These are phyloP conservation scores for Heteronetta atricapilla DNA, from an alignment of 2,113 vertebrate species.

Conservation along the genomic window DNA sequence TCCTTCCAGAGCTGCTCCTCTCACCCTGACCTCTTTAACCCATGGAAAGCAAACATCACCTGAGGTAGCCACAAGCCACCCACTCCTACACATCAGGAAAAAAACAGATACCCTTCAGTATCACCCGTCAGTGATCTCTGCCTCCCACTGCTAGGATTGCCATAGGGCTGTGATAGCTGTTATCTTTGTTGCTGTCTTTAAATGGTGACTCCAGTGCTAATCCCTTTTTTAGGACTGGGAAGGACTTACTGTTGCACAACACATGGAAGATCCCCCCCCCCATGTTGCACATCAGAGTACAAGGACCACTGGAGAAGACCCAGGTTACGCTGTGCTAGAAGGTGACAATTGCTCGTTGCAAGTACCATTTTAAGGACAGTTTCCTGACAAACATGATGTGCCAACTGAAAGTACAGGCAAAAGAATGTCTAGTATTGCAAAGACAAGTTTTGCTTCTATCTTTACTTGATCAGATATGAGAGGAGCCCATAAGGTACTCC, in stretches of 20 bases:
- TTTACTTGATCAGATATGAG: constrained; percentile 11
- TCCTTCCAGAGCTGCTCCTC: not conserved
- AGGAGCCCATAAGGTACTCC: not conserved
- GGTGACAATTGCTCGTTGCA: not conserved
- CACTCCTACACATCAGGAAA: not conserved
- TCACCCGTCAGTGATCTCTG: not conserved
- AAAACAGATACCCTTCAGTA: not conserved
- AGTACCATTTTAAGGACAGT: not conserved
- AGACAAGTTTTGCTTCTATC: not conserved
- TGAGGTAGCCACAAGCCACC: not conserved
- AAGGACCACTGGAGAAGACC: not conserved
- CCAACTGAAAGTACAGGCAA: not conserved
- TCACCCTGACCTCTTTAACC: not conserved
- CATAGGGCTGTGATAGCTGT: not conserved
- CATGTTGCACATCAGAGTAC: not conserved
- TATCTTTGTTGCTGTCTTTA: not conserved
- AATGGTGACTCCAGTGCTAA: not conserved
- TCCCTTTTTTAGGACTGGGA: not conserved
- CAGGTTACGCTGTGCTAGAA: not conserved
- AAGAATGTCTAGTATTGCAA: not conserved
- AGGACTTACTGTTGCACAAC: not conserved
- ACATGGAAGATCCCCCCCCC: not conserved
- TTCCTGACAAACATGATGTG: not conserved
- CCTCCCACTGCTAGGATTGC: not conserved
- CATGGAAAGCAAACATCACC: not conserved